Evolutionary conservation across 2,888 invertebrate species (phyloP).

Genomic region (Parnassius orleans): DNA sequence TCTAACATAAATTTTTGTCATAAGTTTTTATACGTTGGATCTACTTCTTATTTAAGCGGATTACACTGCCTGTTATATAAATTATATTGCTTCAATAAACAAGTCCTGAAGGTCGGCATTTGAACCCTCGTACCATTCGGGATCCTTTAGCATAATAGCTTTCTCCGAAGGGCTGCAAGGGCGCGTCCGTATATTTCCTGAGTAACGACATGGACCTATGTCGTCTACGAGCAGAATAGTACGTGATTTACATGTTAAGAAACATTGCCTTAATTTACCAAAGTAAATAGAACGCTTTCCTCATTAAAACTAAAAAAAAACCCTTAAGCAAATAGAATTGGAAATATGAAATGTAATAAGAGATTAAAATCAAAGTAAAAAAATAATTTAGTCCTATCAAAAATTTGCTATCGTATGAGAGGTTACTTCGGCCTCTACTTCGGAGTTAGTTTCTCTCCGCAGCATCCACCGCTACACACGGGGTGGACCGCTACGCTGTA

Average conservation of each 20-base stretch:
- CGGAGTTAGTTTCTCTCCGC: too few relatives aligned
- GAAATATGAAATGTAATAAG: too few relatives aligned
- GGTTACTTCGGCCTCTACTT: too few relatives aligned
- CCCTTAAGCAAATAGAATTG: too few relatives aligned
- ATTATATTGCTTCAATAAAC: neutral
- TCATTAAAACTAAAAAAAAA: too few relatives aligned
- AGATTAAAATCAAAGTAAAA: too few relatives aligned
- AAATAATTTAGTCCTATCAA: too few relatives aligned
- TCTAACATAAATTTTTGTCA: too few relatives aligned
- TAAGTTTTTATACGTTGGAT: too few relatives aligned
- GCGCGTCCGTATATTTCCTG: conserved; percentile 8
- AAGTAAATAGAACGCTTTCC: neutral
- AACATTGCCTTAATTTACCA: neutral
- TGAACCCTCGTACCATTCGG: neutral
- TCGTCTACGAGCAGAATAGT: neutral
- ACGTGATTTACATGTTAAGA: neutral
- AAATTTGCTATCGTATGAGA: too few relatives aligned
- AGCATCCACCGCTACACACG: too few relatives aligned
- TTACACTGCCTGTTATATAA: neutral
- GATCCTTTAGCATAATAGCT: conserved; percentile 15
- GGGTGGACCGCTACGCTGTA: too few relatives aligned
- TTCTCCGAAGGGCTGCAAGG: conserved; percentile 4
- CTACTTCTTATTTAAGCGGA: neutral
- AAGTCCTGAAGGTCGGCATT: conserved; percentile 4
- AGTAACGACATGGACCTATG: neutral